These are phyloP conservation scores for Eptesicus fuscus DNA, from an alignment of 2,113 vertebrate species.

Conservation along the genomic window DNA sequence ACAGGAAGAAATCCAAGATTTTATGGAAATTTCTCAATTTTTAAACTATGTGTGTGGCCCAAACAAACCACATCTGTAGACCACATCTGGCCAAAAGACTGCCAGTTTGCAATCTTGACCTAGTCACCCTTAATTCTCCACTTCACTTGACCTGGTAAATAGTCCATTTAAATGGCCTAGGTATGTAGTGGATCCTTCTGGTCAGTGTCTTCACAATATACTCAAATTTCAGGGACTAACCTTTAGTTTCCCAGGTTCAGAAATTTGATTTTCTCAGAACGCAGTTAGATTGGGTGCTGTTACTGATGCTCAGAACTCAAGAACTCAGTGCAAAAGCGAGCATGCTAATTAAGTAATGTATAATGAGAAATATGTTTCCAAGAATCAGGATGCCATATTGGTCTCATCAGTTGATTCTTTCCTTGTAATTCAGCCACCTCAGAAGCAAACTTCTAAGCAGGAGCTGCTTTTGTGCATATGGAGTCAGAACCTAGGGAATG, in stretches of 20 bases:
- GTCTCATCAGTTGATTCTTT: not conserved
- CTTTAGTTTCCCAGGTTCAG: not conserved
- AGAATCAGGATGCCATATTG: not conserved
- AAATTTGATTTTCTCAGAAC: slow-evolving; percentile 11
- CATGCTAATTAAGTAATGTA: not conserved
- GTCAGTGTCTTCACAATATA: not conserved
- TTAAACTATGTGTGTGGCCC: slow-evolving; percentile 51
- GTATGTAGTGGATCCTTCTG: not conserved
- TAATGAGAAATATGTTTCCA: not conserved
- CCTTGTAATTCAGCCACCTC: not conserved
- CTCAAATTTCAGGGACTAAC: not conserved
- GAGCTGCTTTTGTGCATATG: not conserved
- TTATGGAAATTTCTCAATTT: slow-evolving; percentile 51
- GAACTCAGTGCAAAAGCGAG: not conserved
- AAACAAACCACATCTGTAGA: slow-evolving; percentile 51
- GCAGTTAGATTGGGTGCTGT: not conserved
- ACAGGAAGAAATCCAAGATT: slow-evolving; percentile 41
- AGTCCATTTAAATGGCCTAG: not conserved
- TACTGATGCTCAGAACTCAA: not conserved
- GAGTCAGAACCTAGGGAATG: not conserved
- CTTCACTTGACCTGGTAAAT: slow-evolving; percentile 46
- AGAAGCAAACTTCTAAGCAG: not conserved
- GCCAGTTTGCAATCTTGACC: slow-evolving; percentile 47
- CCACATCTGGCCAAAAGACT: slow-evolving; percentile 32
- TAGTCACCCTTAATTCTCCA: slow-evolving; percentile 33